phyloP scores from a whole-genome alignment of 2,113 vertebrate species.

The Bufo bufo region DNA sequence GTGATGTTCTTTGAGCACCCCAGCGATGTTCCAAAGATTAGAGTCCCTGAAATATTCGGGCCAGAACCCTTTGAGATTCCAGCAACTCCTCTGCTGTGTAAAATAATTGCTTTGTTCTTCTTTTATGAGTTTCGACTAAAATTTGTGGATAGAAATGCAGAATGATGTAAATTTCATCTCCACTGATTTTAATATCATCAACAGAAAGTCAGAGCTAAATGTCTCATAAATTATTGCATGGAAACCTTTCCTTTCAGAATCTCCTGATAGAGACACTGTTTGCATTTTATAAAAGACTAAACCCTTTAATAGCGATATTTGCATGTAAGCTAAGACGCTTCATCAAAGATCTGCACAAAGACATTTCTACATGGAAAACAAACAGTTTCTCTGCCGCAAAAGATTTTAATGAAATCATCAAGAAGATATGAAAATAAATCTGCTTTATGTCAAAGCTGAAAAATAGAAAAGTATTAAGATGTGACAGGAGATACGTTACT shows the following conservation, averaged over 20 bases:
- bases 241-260: slow-evolving; percentile 60
- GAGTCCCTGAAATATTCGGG: background rate
- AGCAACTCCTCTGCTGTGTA: background rate
- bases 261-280: slow-evolving; percentile 58
- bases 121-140: background rate
- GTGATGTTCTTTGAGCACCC: background rate
- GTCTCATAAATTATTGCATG: slow-evolving; percentile 69
- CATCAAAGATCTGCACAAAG: slow-evolving; percentile 53
- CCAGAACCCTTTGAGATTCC: background rate
- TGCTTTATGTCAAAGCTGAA: background rate
- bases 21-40: background rate
- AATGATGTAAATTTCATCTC: slow-evolving; percentile 59
- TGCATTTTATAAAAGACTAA: slow-evolving; percentile 61
- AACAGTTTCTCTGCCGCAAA: background rate
- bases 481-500: background rate
- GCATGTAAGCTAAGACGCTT: background rate
- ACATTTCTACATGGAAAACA: slow-evolving; percentile 14
- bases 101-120: background rate
- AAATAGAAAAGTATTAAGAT: background rate
- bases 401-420: slow-evolving; percentile 13
- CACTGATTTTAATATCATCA: slow-evolving; percentile 60
- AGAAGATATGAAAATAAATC: background rate
- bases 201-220: slow-evolving; percentile 64
- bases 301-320: slow-evolving; percentile 58
- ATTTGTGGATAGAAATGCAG: slow-evolving; percentile 50